Evolutionary conservation across 64 coral and sea anemone genomes (phyloP).

Genomic region (Acropora yongei): DNA sequence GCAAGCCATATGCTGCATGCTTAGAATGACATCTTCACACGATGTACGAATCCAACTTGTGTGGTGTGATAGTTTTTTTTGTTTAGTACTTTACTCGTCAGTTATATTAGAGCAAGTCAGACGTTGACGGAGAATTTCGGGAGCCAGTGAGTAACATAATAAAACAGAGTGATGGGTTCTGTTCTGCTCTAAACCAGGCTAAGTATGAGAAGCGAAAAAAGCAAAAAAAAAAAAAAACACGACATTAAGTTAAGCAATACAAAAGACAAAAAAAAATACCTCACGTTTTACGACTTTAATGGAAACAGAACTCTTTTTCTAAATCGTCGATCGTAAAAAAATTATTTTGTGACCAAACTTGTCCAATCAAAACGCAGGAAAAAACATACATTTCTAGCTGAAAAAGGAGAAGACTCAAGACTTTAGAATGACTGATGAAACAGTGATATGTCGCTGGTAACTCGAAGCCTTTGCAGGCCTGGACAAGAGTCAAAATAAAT

Average conservation of each 20-base stretch:
- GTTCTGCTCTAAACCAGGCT: too few species aligned
- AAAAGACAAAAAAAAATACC: too few species aligned
- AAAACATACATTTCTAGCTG: too few species aligned
- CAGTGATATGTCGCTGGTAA: not conserved
- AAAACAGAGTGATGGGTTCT: too few species aligned
- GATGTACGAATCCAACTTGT: not conserved
- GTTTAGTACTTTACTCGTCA: not conserved
- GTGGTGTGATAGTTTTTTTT: not conserved
- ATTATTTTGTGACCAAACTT: not conserved
- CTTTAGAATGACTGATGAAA: not conserved
- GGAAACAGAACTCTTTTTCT: not conserved
- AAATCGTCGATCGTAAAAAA: not conserved
- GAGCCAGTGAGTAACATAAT: too few species aligned
- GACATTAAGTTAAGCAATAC: too few species aligned
- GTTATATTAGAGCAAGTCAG: too few species aligned
- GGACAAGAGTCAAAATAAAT: not conserved
- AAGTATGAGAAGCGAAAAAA: too few species aligned
- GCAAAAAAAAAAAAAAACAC: too few species aligned
- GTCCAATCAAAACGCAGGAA: too few species aligned
- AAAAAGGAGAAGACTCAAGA: not conserved
- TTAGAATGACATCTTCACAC: slow-evolving; percentile 4
- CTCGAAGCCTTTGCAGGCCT: too few species aligned
- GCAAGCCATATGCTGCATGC: slow-evolving; percentile 25
- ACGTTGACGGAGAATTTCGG: not conserved
- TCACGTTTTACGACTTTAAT: too few species aligned